Evolutionary conservation across 2,888 invertebrate genomes (phyloP), one percentile per base, ranked within the genome.

Genomic region (Epinotia brunnichana): DNA sequence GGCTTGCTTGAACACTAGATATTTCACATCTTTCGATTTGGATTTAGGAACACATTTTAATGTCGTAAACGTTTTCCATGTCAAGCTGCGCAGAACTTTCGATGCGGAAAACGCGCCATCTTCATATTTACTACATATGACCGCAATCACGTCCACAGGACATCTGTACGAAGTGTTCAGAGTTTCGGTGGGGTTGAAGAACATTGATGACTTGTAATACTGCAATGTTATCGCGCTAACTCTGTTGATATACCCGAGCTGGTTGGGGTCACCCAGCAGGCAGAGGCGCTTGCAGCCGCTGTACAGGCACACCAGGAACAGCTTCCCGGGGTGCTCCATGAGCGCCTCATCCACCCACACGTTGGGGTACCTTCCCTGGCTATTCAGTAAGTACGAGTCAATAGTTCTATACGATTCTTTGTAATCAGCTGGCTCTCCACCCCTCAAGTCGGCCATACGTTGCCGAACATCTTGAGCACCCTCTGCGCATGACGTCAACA

Each of bases 261-360:
- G 74, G 39, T 74, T 74, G 2, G 74, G 70, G 57, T 74, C 74
- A 3, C 74, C 74, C 13, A 74, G 39, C 56, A 74, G 13, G 44
- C 56, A 11, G 15, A 74, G 10, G 4, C 21, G 17, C 11, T 13
- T n/a, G 51, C 74, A 70, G 21, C 60, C 5, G 24, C 67, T 74
- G 62, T 44, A 74, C 57, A 74, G 39, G 29, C 74, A 74, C 19
- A 70, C 62, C 19, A 74, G 66, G 54, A 74, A 70, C 41, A 74
- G 51, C 24, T 70, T 69, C 24, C 74, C 74, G 11, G 74, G 74
- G 41, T 74, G 74, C 48, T 74, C 64, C 70, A 74, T 70, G 11
- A 70, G 59, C 17, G 74, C 74, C 21, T 74, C 74, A 21, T 74
- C 74, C 4, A 74, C 41, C 74, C 74, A 74, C 13, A 74, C 70